Base-by-base conservation (phyloP, 2,797 vertebrate species). In the Gymnoscopelus braueri region DNA sequence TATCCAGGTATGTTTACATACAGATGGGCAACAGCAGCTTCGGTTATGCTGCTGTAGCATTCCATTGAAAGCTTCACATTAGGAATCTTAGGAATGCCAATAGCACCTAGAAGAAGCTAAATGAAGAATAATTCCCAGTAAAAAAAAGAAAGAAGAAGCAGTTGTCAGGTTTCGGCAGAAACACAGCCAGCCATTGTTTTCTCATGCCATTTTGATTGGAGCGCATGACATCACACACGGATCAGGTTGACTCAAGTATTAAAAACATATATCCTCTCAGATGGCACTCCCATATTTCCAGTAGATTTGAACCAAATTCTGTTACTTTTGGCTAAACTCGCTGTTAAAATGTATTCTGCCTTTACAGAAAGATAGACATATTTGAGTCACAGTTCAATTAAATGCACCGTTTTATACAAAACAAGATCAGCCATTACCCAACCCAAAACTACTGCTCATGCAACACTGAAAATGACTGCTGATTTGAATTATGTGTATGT, bases 111-210 rank as follows among this genome's bases (percentile, higher is more conserved):
- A 58, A 47, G 53, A 75, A 35, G 63, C 32, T 61, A 44, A 44
- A 54, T 13, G 5, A 26, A 39, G 57, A 73, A 60, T 62, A 14
- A 58, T 60, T 66, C 29, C 13, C 53, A 67, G 66, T 35, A 32
- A 10, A 13, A 56, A 52, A 50, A 32, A 10, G 9, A 51, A 52
- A 50, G 56, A n/a, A 15, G 24, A 47, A 55, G 49, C 1, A 55
- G 9, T 59, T 53, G 55, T 15, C 62, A 60, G 62, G 69, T 65
- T 56, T 29, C 13, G 48, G 15, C 61, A 26, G 50, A 50, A 24
- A 71, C 65, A 52, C 54, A 72, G 57, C 59, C 32, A 49, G 48
- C 51, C 58, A 56, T 57, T 67, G 66, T 75, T 59, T 57, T 39
- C 58, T 59, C 72, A 44, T n/a, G 54, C 19, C 52, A 9, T 52